Conservation (phyloP, 1,140 invertebrate species). For the Samia ricini region DNA sequence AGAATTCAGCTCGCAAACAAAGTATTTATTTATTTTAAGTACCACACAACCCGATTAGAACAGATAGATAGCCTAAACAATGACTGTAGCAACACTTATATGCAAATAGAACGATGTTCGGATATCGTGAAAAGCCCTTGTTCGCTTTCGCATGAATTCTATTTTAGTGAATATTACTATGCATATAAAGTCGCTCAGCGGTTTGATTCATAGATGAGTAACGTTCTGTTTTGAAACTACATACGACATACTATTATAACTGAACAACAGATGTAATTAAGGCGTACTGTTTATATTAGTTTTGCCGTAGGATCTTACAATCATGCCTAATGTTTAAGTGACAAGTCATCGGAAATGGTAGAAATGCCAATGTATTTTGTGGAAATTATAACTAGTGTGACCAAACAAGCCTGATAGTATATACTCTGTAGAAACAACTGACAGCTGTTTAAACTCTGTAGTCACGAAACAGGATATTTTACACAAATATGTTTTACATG, state of each 20-base stretch:
- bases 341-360: too few species aligned
- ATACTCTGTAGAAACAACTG: too few species aligned
- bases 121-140: constrained; percentile 39
- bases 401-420: too few species aligned
- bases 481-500: too few species aligned
- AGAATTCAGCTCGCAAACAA: constrained; percentile 58
- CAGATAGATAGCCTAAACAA: constrained; percentile 66
- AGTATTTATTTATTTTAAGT: constrained; percentile 50
- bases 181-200: background rate
- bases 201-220: constrained; percentile 60
- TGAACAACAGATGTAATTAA: background rate
- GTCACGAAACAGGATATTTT: too few species aligned
- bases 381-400: too few species aligned
- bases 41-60: constrained; percentile 55
- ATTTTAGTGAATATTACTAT: constrained; percentile 1
- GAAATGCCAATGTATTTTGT: too few species aligned
- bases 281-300: too few species aligned
- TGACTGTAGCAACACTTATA: constrained; percentile 49
- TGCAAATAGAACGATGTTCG: constrained; percentile 58
- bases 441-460: too few species aligned
- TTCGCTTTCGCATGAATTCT: constrained; percentile 15
- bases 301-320: too few species aligned
- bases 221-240: constrained; percentile 17
- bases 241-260: background rate
- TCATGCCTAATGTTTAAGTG: too few species aligned